Base-by-base conservation (phyloP, 2,797 vertebrate genomes). In the Sciurus carolinensis region DNA sequence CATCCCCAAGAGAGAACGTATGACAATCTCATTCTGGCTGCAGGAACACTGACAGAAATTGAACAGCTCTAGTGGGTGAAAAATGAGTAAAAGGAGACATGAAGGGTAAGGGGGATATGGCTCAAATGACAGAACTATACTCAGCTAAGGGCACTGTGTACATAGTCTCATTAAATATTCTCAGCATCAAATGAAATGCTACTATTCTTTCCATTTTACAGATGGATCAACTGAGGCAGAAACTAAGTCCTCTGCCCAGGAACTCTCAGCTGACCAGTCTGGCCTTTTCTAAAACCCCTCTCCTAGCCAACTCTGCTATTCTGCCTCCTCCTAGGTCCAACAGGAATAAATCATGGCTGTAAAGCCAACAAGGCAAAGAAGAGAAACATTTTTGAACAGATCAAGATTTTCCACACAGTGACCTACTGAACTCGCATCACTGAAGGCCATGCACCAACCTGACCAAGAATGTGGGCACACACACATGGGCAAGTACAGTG, bases 171-270 rank as follows among this genome's bases (percentile, higher is more conserved):
- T 30, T n/a, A 83, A 22, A 54, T 39, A 30, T 81, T 87, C 39
- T 64, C 36, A 85, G 36, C 22, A 80, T 66, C 22, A 85, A 66
- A 66, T 57, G 26, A 87, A 69, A 52, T 11, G 36, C 79, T 83
- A 64, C 10, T 59, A 36, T 62, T 75, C 80, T 80, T 87, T 18
- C 87, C 26, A 82, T 39, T 83, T 84, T 47, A 88, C 39, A 91
- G 36, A 90, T 14, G 39, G 7, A 81, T 33, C 17, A 90, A 75
- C 7, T 73, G 42, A 96, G 79, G 59, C 72, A 85, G 39, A 95
- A n/a, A 96, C 30, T 50, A 79, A 8, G 5, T 64, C 39, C 44
- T 59, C 42, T 42, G 50, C 62, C 24, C 59, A 82, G 44, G 18
- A 30, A n/a, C 64, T 24, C 66, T 50, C 14, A 73, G 66, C 11